Evolutionary conservation across 1,140 invertebrate species (phyloP), one percentile per base, ranked within the genome.

Genomic region (Bradynema listronoti): DNA sequence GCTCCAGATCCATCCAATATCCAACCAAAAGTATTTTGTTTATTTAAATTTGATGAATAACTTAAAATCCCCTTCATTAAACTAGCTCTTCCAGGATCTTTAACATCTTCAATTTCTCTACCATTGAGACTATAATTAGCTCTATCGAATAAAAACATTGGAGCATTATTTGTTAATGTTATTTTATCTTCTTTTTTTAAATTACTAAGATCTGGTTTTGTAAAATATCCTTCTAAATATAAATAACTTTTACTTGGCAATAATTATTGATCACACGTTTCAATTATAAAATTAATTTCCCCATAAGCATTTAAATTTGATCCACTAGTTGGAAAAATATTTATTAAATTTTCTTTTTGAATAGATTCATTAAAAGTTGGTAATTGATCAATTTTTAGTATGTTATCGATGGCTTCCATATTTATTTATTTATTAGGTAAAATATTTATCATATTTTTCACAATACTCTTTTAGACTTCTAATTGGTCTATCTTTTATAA

Each of bases 11-110:
- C 42, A 36, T 64, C 62, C 30, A 64, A 39, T 30, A 64, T 63
- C 62, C 62, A 64, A 1, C 61, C 62, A 32, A 64, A 64, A 1
- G 62, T 65, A 50, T 64, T 64, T 56, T 65, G 61, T 46, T 64
- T 56, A 32, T 50, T 64, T 39, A 64, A 43, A 34, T 66, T 65
- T 16, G 42, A 32, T 36, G 41, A 60, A 65, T 64, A 64, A 33
- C 29, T 65, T 25, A 64, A 49, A 27, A 64, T 16, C 0, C 62
- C 62, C 63, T 64, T 64, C 49, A 64, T 65, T 24, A 64, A 49
- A 64, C 50, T 55, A n/a, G 62, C 60, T 57, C 62, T 54, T 0
- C 62, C 62, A 6, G 62, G 62, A 64, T 64, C 62, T 4, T 46
- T 64, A 0, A 64, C 24, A 45, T 24, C 46, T 53, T 63, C 61